Evolutionary conservation across 2,113 vertebrate species (phyloP), one percentile per base, ranked within the genome.

Genomic region (Perccottus glenii): DNA sequence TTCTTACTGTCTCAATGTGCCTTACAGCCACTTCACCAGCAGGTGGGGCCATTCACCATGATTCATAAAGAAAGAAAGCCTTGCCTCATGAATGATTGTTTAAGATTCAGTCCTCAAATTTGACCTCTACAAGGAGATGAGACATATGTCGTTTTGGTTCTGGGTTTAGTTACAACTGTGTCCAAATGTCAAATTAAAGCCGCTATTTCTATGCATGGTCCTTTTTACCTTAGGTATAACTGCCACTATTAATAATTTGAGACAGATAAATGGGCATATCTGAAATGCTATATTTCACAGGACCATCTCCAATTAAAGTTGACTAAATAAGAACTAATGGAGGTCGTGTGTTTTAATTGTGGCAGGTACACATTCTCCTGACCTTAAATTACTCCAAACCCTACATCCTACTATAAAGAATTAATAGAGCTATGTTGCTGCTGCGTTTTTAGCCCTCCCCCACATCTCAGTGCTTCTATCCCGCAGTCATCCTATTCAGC

Each of bases 401-500:
- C 83, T 73, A 73, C 77, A 77, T 62, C 59, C 79, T 70, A 66
- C 77, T 66, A 82, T 77, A 80, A 82, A 67, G 83, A 86, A 84
- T 84, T 85, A 74, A 85, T 85, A 86, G 33, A 69, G 84, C 81
- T 80, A 73, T 72, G 66, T 65, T 81, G 67, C 65, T 78, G 81
- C 87, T 87, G 81, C 84, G 36, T 55, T 55, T 55, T 12, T 55
- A 77, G 61, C 71, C 82, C 68, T 38, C 61, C 85, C 35, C 11
- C 64, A n/a, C 60, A 12, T 44, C 68, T 77, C 70, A 43, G 73
- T 68, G 57, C 65, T 65, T 74, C 72, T 50, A 77, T 68, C 78
- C 73, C 65, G 71, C 79, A 77, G 81, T 75, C 84, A 43, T 83
- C 86, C 82, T 75, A 84, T 92, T 92, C 89, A 92, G 90, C 86